Base-by-base conservation (phyloP, 1,140 invertebrate genomes). In the Plectrocnemia conspersa region DNA sequence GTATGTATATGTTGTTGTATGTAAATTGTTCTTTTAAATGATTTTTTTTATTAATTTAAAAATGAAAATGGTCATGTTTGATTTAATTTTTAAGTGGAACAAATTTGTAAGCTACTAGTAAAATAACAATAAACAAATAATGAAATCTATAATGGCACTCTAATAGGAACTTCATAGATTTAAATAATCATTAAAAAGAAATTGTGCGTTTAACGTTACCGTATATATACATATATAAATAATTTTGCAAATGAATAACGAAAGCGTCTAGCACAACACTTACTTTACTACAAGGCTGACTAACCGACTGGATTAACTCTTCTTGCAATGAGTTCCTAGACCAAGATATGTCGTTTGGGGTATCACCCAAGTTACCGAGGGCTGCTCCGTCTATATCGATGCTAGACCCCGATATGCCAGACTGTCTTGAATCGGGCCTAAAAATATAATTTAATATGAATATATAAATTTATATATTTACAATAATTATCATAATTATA, bases 311-410 rank as follows among this genome's bases (percentile, higher is more conserved):
- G 65, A 80, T 76, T 56, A 81, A 73, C 61, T 82, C 79, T 54
- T 85, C 81, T 68, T 84, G 82, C 52, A 86, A 71, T 21, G 82
- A 82, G 52, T 75, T 80, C 42, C 81, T 72, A 13, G 81, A 82
- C 80, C 80, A 83, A 13, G 76, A 78, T 64, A 81, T 69, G 59
- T 79, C 76, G 35, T 53, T 54, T 3, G 56, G 24, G 67, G 66
- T 55, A 65, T 65, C 24, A 61, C 70, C 61, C 68, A 70, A 33
- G 50, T 68, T 72, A 3, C 69, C 71, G 9, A 74, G 64, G 2
- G 68, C 70, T 7, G 68, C 68, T 11, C 68, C 72, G 49, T 72
- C 72, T 42, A 62, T 32, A 27, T 62, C 60, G 42, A 56, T 62
- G 25, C 56, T 58, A 6, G 56, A 48, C 11, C 50, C 56, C 2